A percentile compares a stretch with the other conserved stretches of the same genome.
Conservation (phyloP, 2,888 invertebrate genomes). For the Dicranocentrus wangi region DNA sequence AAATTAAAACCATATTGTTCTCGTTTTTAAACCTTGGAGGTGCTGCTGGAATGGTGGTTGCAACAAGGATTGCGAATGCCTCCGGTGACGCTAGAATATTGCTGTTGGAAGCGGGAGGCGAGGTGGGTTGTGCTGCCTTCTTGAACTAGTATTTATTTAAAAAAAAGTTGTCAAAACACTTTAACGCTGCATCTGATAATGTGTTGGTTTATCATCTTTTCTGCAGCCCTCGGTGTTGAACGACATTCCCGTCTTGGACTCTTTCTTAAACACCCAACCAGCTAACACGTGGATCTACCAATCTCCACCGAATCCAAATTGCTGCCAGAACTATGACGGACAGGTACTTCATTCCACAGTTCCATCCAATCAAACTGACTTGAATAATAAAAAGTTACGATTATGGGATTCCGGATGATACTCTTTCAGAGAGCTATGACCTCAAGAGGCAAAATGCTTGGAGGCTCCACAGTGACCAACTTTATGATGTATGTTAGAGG, state of each 20-base stretch:
- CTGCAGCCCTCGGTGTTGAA: constrained; percentile 26
- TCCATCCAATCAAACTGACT: too few species aligned
- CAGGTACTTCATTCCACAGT: too few species aligned
- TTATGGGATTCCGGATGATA: background rate
- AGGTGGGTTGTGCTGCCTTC: constrained; percentile 22
- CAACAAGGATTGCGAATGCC: constrained; percentile 46
- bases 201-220: background rate
- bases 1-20: background rate
- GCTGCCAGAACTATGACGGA: constrained; percentile 17
- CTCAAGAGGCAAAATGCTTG: constrained; percentile 73
- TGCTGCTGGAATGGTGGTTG: constrained; percentile 41
- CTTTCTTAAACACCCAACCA: constrained; percentile 27
- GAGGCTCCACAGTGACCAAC: constrained; percentile 42
- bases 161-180: too few species aligned
- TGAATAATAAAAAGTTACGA: background rate
- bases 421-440: constrained; percentile 78
- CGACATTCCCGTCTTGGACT: constrained; percentile 20
- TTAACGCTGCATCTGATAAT: too few species aligned
- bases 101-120: constrained; percentile 46
- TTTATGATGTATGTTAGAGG: constrained; percentile 59
- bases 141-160: too few species aligned
- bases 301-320: background rate
- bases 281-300: constrained; percentile 30
- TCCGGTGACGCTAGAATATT: constrained; percentile 11
- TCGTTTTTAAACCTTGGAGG: background rate